phyloP scores from a whole-genome alignment of 2,797 vertebrate species.

The Micrastur ruficollis region DNA sequence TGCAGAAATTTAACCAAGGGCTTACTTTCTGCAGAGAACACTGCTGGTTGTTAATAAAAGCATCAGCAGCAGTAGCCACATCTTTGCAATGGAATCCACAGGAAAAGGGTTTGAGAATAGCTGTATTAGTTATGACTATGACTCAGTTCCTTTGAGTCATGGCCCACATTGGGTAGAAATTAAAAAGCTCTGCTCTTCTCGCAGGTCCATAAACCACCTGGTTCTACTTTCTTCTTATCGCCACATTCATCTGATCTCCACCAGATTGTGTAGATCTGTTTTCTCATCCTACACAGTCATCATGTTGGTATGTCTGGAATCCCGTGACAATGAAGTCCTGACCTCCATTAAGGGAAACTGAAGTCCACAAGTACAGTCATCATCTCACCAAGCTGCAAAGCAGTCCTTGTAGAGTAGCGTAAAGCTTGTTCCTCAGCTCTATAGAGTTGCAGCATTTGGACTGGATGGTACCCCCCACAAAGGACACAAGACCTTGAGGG shows the following conservation, averaged over 20 bases:
- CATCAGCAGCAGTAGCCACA: not conserved
- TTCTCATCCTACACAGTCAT: not conserved
- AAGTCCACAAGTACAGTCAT: not conserved
- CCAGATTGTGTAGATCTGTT: not conserved
- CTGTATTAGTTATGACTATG: not conserved
- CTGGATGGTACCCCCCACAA: not conserved
- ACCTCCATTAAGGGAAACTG: not conserved
- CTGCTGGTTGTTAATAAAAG: not conserved
- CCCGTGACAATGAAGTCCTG: not conserved
- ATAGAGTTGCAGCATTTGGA: not conserved
- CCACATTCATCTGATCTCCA: not conserved
- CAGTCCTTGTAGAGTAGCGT: not conserved
- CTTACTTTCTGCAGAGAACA: conserved; percentile 3
- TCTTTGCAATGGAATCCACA: not conserved
- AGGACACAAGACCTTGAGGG: not conserved
- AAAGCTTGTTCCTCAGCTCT: not conserved
- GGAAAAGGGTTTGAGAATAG: not conserved
- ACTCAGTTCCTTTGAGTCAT: conserved; percentile 18
- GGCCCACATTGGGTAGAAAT: not conserved
- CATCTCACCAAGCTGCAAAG: not conserved
- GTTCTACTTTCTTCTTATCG: not conserved
- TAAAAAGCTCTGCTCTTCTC: not conserved
- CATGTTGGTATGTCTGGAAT: not conserved
- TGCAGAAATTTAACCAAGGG: not conserved
- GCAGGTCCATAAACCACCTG: not conserved